Conservation (phyloP, 2,888 invertebrate species). For the Netelia fuscicornis region DNA sequence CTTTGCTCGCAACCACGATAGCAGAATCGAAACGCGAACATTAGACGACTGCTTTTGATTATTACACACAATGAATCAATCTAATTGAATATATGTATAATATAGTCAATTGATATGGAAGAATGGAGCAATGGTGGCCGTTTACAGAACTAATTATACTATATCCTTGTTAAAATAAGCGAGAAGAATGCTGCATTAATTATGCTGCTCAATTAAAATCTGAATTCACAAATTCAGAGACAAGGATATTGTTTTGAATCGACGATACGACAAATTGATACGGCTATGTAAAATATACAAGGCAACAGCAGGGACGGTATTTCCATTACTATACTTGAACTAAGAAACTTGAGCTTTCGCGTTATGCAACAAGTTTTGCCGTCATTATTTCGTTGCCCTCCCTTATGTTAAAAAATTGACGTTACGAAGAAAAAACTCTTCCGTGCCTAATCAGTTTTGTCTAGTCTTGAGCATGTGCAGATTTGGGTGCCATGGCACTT, state of each 20-base stretch:
- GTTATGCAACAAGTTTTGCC: neutral
- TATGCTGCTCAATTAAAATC: too few species aligned
- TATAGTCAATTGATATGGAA: neutral
- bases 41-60: neutral
- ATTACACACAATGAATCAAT: neutral
- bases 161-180: neutral
- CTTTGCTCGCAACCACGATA: constrained; percentile 9
- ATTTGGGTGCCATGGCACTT: constrained; percentile 85
- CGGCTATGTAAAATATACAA: too few species aligned
- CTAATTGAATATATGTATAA: neutral
- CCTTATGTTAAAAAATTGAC: constrained; percentile 13
- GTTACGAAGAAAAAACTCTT: constrained; percentile 8
- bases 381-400: neutral
- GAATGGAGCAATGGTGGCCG: neutral
- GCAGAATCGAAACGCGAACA: neutral
- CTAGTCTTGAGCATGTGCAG: constrained; percentile 84
- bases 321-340: too few species aligned
- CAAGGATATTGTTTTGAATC: too few species aligned
- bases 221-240: too few species aligned
- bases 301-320: too few species aligned
- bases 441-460: constrained; percentile 71
- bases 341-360: neutral
- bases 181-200: too few species aligned
- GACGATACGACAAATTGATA: too few species aligned
- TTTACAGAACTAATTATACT: neutral